phyloP scores from a whole-genome alignment of 2,113 vertebrate species.

The Orycteropus afer region DNA sequence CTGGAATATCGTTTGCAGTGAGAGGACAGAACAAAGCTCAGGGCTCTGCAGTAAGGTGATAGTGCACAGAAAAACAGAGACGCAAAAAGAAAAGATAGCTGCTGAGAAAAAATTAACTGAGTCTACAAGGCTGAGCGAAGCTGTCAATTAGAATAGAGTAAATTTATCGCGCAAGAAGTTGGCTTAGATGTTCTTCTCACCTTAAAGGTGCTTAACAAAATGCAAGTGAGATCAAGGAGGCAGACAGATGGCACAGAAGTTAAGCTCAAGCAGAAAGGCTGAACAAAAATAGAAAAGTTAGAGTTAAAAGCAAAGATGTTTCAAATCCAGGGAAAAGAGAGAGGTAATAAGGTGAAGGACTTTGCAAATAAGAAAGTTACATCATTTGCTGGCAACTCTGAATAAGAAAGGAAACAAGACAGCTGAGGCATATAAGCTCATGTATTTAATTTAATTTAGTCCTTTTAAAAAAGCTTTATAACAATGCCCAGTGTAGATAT shows the following conservation, averaged over 20 bases:
- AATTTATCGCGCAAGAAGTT: neutral
- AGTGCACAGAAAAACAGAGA: neutral
- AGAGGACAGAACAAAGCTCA: constrained; percentile 24
- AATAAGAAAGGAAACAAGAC: neutral
- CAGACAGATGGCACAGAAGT: neutral
- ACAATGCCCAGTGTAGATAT: neutral
- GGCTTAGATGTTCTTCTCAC: neutral
- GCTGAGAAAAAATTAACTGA: neutral
- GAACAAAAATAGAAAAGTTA: neutral
- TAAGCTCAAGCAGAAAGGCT: neutral
- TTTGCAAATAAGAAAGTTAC: neutral
- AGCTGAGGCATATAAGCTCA: neutral
- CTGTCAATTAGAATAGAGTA: neutral
- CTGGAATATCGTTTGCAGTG: neutral
- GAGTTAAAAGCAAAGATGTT: constrained; percentile 6
- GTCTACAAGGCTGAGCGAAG: neutral
- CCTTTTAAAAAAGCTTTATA: neutral
- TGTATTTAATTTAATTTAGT: neutral
- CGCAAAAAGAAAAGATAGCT: neutral
- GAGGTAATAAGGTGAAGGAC: neutral
- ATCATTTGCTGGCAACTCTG: neutral
- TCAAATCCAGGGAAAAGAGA: neutral
- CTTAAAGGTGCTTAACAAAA: neutral
- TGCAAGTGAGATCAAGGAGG: neutral
- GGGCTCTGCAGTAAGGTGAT: neutral